A percentile compares a stretch with the other conserved stretches of the same genome.
Conservation (phyloP, 2,797 vertebrate species). For the Diglossa cyanea region DNA sequence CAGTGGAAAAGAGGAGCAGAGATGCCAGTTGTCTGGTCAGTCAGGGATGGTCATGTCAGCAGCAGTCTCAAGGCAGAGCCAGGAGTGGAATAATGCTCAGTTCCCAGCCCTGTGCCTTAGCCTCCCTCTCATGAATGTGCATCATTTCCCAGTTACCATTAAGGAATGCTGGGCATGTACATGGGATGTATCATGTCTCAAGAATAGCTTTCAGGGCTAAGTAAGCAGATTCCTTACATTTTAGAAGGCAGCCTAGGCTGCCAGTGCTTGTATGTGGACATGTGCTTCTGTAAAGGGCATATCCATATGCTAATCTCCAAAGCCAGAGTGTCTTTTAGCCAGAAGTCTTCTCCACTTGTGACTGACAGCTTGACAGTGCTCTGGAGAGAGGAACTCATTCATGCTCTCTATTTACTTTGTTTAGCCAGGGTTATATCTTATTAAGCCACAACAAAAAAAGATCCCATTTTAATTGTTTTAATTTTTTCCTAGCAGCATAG, state of each 20-base stretch:
- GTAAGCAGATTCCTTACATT: slow-evolving; percentile 16
- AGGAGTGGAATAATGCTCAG: neutral
- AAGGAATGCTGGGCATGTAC: neutral
- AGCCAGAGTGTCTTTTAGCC: slow-evolving; percentile 6
- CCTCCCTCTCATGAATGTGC: neutral
- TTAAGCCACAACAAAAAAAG: neutral
- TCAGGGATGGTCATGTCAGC: neutral
- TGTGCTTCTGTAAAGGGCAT: neutral
- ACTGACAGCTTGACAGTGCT: slow-evolving; percentile 10
- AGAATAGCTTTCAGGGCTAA: slow-evolving; percentile 40
- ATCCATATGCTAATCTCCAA: slow-evolving; percentile 29
- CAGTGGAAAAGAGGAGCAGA: neutral
- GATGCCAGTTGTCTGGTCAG: neutral
- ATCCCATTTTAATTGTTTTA: slow-evolving; percentile 25
- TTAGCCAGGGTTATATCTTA: slow-evolving; percentile 13
- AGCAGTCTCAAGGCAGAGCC: neutral
- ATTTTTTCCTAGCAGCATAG: neutral
- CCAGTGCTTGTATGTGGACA: neutral
- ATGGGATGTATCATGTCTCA: neutral
- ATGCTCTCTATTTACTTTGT: neutral
- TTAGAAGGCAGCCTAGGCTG: neutral
- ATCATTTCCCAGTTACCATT: neutral
- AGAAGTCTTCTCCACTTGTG: slow-evolving; percentile 17
- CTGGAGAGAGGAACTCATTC: neutral
- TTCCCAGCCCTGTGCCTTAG: neutral